Base-by-base conservation (phyloP, 1,140 invertebrate species). In the Nebria ingens region DNA sequence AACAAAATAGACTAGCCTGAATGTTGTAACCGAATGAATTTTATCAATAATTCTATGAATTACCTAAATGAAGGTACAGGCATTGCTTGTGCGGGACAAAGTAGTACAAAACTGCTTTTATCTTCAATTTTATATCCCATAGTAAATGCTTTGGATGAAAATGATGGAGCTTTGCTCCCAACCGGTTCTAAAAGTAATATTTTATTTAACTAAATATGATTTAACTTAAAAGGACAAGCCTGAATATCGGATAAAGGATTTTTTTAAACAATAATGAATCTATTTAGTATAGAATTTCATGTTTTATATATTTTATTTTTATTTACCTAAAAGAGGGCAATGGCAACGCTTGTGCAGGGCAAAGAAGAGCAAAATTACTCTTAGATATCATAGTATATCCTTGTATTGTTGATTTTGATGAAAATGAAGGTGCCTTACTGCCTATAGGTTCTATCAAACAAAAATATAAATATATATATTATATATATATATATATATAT, bases 1-100 rank as follows among this genome's bases (percentile, higher is more conserved):
- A n/a, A n/a, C n/a, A n/a, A n/a, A n/a, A n/a, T n/a, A n/a, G n/a
- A n/a, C n/a, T n/a, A n/a, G n/a, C n/a, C n/a, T n/a, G n/a, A n/a
- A n/a, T n/a, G n/a, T n/a, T n/a, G n/a, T n/a, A n/a, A n/a, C n/a
- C n/a, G n/a, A n/a, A n/a, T n/a, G n/a, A n/a, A n/a, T n/a, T n/a
- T n/a, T 11, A n/a, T 34, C n/a, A 34, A 34, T 34, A 34, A 9
- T 9, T 9, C 6, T 34, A 34, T 65, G 65, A 73, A 70, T 75
- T 81, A 86, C 84, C 83, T 84, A 78, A 81, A 86, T 58, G 74
- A 63, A 56, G 84, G 83, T 59, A 81, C 76, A 61, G 84, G 85
- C 68, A 76, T 83, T 54, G 73, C 83, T 73, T 87, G 84, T 54
- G 80, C 82, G 45, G 80, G 81, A 64, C 83, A 85, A 23, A 83